Conservation (phyloP, 1,140 invertebrate genomes). For the Heliothis virescens region DNA sequence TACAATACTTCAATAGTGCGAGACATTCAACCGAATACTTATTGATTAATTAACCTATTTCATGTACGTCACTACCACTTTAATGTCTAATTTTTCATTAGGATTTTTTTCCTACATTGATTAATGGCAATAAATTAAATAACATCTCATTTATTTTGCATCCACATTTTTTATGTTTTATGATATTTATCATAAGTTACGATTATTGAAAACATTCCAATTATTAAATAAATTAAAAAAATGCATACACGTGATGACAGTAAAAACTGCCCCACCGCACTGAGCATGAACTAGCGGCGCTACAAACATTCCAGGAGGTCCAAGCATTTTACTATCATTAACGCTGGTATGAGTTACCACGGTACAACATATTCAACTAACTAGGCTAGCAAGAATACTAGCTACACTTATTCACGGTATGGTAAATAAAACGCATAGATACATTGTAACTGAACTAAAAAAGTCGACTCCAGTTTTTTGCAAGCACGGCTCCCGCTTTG, state of each 20-base stretch:
- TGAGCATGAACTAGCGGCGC: not conserved
- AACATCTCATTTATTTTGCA: no score
- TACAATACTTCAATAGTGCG: no score
- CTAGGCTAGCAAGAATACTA: not conserved
- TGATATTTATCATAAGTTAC: no score
- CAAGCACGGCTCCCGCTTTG: constrained; percentile 3
- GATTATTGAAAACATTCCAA: not conserved
- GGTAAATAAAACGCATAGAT: constrained; percentile 1
- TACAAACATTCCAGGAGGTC: not conserved
- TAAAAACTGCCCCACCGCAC: constrained; percentile 17
- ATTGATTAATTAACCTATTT: no score
- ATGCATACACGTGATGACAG: not conserved
- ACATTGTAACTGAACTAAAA: not conserved
- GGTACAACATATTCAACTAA: not conserved
- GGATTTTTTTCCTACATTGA: no score
- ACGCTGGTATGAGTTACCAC: constrained; percentile 8
- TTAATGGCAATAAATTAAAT: no score
- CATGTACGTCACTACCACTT: no score
- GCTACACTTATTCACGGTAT: not conserved
- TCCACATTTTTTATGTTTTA: no score
- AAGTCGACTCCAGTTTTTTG: not conserved
- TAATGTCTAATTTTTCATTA: no score
- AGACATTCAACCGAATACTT: no score
- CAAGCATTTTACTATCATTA: constrained; percentile 22
- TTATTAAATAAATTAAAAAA: not conserved